Conservation (phyloP, 2,113 vertebrate species). For the Leptodactylus fuscus region DNA sequence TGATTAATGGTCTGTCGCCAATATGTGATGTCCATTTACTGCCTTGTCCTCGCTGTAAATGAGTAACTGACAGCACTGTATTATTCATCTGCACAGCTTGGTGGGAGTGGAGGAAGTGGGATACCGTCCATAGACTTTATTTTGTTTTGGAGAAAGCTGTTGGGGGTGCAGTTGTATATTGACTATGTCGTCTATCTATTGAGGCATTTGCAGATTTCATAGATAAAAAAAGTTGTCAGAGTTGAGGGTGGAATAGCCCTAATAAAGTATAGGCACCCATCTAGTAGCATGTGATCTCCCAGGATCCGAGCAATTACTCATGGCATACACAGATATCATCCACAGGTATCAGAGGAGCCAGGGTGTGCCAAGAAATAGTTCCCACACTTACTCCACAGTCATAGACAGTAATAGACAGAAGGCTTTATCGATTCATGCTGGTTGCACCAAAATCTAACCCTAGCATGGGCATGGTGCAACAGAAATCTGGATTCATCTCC, state of each 20-base stretch:
- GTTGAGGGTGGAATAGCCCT: background rate
- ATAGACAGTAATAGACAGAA: too few relatives aligned
- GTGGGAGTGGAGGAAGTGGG: constrained; percentile 12
- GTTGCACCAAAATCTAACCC: too few relatives aligned
- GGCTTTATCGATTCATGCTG: too few relatives aligned
- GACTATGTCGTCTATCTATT: background rate
- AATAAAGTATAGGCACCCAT: background rate
- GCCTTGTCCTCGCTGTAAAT: constrained; percentile 29
- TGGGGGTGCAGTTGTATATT: background rate
- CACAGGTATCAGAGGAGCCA: too few relatives aligned
- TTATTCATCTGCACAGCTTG: background rate
- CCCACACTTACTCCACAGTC: too few relatives aligned
- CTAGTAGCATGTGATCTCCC: too few relatives aligned
- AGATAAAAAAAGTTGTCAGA: background rate
- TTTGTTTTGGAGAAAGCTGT: background rate
- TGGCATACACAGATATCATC: too few relatives aligned
- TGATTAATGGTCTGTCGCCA: constrained; percentile 24
- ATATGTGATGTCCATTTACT: constrained; percentile 18
- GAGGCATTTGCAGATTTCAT: background rate
- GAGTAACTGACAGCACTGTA: background rate
- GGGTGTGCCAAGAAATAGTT: too few relatives aligned
- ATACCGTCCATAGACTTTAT: background rate
- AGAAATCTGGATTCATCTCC: too few relatives aligned
- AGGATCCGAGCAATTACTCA: too few relatives aligned
- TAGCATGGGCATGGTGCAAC: too few relatives aligned